Conservation (phyloP, 1,140 invertebrate genomes). For the Drosophila nebulosa region DNA sequence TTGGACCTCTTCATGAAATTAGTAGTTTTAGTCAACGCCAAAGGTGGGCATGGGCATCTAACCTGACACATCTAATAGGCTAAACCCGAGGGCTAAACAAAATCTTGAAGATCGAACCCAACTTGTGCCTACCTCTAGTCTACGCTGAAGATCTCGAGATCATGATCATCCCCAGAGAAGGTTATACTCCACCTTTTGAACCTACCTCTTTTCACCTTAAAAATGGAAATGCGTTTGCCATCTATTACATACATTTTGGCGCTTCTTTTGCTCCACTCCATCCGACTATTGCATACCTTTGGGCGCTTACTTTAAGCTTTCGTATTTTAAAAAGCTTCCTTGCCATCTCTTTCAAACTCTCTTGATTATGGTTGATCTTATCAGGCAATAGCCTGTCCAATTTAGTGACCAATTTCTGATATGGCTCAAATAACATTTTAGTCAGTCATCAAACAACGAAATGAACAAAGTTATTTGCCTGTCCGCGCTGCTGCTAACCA, state of each 20-base stretch:
- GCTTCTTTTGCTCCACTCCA: neutral
- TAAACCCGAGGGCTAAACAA: no score
- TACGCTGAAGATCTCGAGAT: no score
- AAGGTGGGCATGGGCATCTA: no score
- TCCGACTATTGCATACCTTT: neutral
- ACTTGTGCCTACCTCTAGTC: no score
- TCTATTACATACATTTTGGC: neutral
- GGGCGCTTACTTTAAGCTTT: neutral
- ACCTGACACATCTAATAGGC: no score
- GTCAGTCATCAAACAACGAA: conserved; percentile 44
- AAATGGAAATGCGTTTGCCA: no score
- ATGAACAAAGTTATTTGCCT: conserved; percentile 42
- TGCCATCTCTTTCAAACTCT: neutral
- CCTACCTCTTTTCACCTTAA: no score
- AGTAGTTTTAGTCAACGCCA: no score
- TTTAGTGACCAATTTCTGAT: conserved; percentile 49
- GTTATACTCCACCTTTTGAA: no score
- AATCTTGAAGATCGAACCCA: no score
- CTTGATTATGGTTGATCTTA: conserved; percentile 18
- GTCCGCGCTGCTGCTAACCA: conserved; percentile 5
- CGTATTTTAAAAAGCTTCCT: neutral
- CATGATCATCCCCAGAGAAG: no score
- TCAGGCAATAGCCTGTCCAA: conserved; percentile 4
- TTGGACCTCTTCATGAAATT: no score
- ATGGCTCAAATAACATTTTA: conserved; percentile 25